Percentiles rank a stretch among this genome's conserved stretches.
phyloP scores from a whole-genome alignment of 2,113 vertebrate species.

The Psephotus haematonotus region DNA sequence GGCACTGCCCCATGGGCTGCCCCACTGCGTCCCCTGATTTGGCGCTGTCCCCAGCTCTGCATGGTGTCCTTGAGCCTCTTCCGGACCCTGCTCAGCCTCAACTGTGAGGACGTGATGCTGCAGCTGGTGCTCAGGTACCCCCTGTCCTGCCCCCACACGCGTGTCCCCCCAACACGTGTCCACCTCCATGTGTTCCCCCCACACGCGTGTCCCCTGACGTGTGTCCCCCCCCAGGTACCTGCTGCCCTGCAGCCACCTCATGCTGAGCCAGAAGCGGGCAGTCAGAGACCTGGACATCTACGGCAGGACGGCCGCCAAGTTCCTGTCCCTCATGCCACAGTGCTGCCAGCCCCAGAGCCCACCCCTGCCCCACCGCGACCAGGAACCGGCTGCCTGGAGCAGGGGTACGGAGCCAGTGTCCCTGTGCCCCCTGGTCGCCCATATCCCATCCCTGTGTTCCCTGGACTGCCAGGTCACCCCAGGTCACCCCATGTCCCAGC shows the following conservation, averaged over 20 bases:
- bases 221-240: constrained; percentile 82
- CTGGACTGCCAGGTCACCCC: neutral
- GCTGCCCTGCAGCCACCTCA: constrained; percentile 94
- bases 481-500: neutral
- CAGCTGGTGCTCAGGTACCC: constrained; percentile 91
- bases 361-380: constrained; percentile 73
- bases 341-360: constrained; percentile 81
- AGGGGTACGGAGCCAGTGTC: constrained; percentile 76
- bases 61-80: constrained; percentile 98
- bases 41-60: constrained; percentile 80
- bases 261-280: constrained; percentile 94
- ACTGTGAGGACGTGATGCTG: constrained; percentile 95
- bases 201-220: neutral
- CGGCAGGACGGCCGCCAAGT: constrained; percentile 89
- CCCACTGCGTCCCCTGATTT: accelerated
- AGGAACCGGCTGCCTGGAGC: constrained; percentile 83
- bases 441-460: neutral
- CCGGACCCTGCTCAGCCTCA: constrained; percentile 91
- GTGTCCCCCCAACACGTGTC: neutral
- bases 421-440: neutral
- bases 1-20: neutral
- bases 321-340: constrained; percentile 91
- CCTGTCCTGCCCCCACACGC: neutral
- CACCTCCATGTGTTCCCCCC: neutral
- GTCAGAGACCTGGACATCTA: constrained; percentile 92